Base-by-base conservation (phyloP, 2,797 vertebrate genomes). In the Takifugu ocellatus region DNA sequence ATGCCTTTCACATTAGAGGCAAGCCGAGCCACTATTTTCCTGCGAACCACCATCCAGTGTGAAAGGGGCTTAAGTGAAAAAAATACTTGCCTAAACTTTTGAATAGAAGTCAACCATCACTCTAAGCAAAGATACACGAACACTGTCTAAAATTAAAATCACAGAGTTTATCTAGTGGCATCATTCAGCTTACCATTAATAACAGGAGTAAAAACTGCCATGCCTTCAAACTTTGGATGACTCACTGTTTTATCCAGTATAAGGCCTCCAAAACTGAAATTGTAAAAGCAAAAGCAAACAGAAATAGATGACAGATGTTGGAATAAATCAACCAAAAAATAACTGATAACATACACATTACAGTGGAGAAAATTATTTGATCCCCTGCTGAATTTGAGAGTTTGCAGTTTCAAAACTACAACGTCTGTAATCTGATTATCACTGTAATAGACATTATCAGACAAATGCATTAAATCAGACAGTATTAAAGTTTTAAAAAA, bases 201-300 rank as follows among this genome's bases (percentile, higher is more conserved):
- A 48, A 98, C 93, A 0, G 97, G 97, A 0, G 95, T 95, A 49
- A 98, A 95, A 66, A 98, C 87, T 3, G 97, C 96, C 94, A 99
- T 98, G 66, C 95, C 95, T 85, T 92, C 77, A 57, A 94, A 98
- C 29, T 91, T 92, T 14, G 93, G 93, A 62, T 94, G 87, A 1
- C 92, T 93, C 63, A 98, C 87, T 16, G 95, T 97, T 86, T 90
- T 95, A 87, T 96, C 94, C 88, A 99, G 86, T 79, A 98, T 98
- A 4, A 99, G 91, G 1, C 97, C 96, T 61, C 96, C 97, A 1
- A 96, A 88, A 76, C 97, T 99, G 79, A 3, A 66, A 63, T 1
- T 24, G 70, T 29, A 74, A 50, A 7, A 50, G 72, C 5, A 74
- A 27, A 61, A 8, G 5, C 5, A 61, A 48, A 68, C 25, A 73